These are phyloP conservation scores for Meleagris gallopavo DNA, from an alignment of 2,113 vertebrate species.

Conservation along the genomic window DNA sequence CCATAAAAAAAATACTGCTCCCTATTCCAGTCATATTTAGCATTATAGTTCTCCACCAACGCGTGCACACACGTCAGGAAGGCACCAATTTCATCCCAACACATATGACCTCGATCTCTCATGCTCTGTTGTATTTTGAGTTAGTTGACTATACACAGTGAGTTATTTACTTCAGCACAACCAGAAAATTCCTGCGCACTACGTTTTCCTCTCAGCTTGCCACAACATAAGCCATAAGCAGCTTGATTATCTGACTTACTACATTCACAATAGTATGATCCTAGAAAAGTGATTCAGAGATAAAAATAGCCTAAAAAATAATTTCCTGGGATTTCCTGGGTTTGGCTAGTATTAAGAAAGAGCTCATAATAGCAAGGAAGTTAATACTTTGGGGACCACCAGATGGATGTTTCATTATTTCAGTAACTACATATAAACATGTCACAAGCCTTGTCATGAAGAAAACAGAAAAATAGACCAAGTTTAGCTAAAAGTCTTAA, in stretches of 20 bases:
- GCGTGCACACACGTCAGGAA: neutral
- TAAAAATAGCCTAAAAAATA: slow-evolving; percentile 63
- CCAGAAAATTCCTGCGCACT: neutral
- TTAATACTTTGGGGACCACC: slow-evolving; percentile 52
- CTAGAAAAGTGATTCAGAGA: slow-evolving; percentile 62
- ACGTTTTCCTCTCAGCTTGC: slow-evolving; percentile 38
- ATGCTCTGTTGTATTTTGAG: slow-evolving; percentile 28
- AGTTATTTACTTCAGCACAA: slow-evolving; percentile 13
- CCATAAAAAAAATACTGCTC: neutral
- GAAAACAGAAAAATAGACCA: slow-evolving; percentile 47
- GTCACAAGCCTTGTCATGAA: slow-evolving; percentile 5
- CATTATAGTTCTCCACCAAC: neutral
- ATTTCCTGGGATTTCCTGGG: slow-evolving; percentile 76
- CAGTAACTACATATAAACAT: slow-evolving; percentile 65
- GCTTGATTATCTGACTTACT: slow-evolving; percentile 51
- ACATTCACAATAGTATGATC: slow-evolving; percentile 8
- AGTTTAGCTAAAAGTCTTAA: slow-evolving; percentile 54
- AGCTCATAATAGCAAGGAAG: slow-evolving; percentile 70
- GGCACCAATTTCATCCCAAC: slow-evolving; percentile 3
- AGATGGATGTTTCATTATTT: slow-evolving; percentile 70
- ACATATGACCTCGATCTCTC: slow-evolving; percentile 53
- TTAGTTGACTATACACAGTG: slow-evolving; percentile 22
- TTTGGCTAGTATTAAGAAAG: slow-evolving; percentile 64
- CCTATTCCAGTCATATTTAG: neutral
- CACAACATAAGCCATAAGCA: slow-evolving; percentile 50